phyloP scores from a whole-genome alignment of 2,797 vertebrate species.

The Muscicapa comitata region DNA sequence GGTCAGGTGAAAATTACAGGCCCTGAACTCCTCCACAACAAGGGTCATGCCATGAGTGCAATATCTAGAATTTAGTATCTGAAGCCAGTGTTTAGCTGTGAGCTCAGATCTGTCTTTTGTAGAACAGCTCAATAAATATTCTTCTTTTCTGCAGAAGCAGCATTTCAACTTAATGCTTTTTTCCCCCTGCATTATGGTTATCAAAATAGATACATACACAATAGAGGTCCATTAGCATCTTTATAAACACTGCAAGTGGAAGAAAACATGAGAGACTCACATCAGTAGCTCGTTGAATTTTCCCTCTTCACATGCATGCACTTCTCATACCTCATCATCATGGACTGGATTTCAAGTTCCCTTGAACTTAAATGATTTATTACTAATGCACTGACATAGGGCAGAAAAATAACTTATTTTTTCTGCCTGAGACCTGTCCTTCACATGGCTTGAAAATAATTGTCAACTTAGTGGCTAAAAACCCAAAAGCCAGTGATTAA shows the following conservation, averaged over 20 bases:
- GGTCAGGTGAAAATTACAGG: background rate
- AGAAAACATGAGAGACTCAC: background rate
- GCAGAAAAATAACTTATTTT: background rate
- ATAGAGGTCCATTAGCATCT: conserved; percentile 24
- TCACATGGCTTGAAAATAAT: background rate
- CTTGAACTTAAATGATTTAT: background rate
- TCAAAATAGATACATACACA: background rate
- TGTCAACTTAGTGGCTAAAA: background rate
- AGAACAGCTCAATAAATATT: background rate
- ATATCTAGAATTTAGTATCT: background rate
- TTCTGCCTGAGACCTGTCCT: background rate
- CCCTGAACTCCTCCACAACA: background rate
- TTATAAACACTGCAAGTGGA: background rate
- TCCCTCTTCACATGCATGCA: background rate
- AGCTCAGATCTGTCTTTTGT: background rate
- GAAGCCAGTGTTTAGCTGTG: background rate
- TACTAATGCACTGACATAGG: background rate
- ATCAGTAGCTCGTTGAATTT: background rate
- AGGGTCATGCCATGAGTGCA: background rate
- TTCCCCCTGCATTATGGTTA: background rate
- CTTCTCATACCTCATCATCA: background rate
- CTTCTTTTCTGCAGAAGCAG: background rate
- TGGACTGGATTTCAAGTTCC: background rate
- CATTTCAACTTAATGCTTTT: background rate
- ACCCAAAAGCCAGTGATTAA: conserved; percentile 2